Base-by-base conservation (phyloP, 2,113 vertebrate genomes). In the Promerops cafer region DNA sequence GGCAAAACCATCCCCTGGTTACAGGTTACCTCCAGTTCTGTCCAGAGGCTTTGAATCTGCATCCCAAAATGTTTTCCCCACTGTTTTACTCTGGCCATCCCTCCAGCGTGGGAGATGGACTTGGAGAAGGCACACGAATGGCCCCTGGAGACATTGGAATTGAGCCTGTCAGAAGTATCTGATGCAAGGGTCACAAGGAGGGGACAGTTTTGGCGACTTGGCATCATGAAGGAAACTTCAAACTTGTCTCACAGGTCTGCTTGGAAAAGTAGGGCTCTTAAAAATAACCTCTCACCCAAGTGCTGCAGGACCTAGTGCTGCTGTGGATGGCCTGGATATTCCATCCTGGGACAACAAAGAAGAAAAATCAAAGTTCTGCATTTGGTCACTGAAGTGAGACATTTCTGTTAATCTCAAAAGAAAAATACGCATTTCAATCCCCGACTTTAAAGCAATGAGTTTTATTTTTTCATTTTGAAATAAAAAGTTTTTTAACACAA, bases 101-200 rank as follows among this genome's bases (percentile, higher is more conserved):
- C 24, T 57, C 60, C 21, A 19, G 30, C 0, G 3, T 9, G 15
- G 17, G 42, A 70, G 13, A 13, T 2, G 4, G 39, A 8, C 45
- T 39, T 20, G 10, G 37, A 59, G 72, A 21, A 45, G 77, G 42
- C 2, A 1, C 37, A 35, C 8, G 45, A 35, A 33, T 16, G 35
- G 9, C 26, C 10, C 44, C 49, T 28, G 18, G 35, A 40, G 30
- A 33, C 2, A 12, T 0, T 4, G 13, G 70, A 68, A 72, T 4
- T 6, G 39, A 76, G 42, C 31, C 57, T 21, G 5, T 23, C 52
- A 66, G 28, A 39, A 68, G 30, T 2, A 2, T 14, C 30, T 54
- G 82, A 39, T 9, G 21, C n/a, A n/a, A n/a, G 9, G 18, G 53
- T 44, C 56, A 57, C 47, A 49, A 52, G 33, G 31, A 77, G 30